These are phyloP conservation scores for Mormyrops boulengeri DNA, from an alignment of 2,797 vertebrate species.

Conservation along the genomic window DNA sequence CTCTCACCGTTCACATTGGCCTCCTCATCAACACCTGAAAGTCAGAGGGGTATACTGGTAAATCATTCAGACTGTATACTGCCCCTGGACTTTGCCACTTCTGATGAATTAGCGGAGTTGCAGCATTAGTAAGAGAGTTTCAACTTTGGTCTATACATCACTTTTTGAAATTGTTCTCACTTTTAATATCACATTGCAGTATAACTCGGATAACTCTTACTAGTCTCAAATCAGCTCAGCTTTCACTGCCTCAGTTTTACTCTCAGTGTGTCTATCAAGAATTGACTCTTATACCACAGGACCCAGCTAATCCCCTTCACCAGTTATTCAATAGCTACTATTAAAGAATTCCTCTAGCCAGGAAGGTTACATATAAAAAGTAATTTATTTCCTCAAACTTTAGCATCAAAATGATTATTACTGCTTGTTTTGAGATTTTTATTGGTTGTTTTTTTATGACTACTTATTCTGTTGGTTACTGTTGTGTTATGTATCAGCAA, in stretches of 20 bases:
- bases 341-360: not conserved
- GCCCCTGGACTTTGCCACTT: not conserved
- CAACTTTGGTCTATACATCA: not conserved
- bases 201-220: not conserved
- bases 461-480: not conserved
- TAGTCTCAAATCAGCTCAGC: not conserved
- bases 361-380: not conserved
- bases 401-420: not conserved
- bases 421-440: not conserved
- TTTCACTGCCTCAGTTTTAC: not conserved
- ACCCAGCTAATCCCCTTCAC: not conserved
- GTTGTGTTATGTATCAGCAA: not conserved
- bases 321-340: not conserved
- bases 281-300: not conserved
- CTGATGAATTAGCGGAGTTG: too few relatives aligned
- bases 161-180: not conserved
- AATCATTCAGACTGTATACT: not conserved
- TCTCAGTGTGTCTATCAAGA: not conserved
- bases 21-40: constrained; percentile 52
- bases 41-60: not conserved
- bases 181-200: not conserved
- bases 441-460: not conserved
- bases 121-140: not conserved
- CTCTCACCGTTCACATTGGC: constrained; percentile 41
- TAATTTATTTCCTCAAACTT: not conserved